Percentiles rank a stretch among this genome's conserved stretches.
Evolutionary conservation across 2,888 invertebrate genomes (phyloP).

Genomic region (Strigamia maritima): DNA sequence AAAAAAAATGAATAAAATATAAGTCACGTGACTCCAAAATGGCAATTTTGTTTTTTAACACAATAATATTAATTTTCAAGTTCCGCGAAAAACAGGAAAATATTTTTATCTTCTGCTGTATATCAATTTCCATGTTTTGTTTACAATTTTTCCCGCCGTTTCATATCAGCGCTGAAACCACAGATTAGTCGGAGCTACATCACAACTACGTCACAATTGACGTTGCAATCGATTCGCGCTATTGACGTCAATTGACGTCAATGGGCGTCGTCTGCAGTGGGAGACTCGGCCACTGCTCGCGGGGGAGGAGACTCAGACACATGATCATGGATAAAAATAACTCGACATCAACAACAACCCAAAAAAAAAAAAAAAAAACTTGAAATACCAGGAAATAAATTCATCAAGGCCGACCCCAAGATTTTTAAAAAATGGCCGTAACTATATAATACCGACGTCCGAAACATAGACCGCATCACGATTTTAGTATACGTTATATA

Average conservation of each 20-base stretch:
- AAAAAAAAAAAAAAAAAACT: background rate
- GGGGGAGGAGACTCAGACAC: constrained; percentile 18
- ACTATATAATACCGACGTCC: too few species aligned
- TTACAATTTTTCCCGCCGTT: background rate
- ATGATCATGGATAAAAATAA: constrained; percentile 26
- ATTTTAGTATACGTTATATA: too few species aligned
- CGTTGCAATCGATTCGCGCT: constrained; percentile 11
- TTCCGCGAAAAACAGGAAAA: too few species aligned
- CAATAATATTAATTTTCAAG: too few species aligned
- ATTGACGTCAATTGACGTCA: constrained; percentile 15
- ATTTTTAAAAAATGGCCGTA: background rate
- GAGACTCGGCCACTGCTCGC: constrained; percentile 23
- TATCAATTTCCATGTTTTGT: background rate
- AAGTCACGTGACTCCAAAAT: background rate
- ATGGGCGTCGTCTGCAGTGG: constrained; percentile 21
- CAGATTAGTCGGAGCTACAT: background rate
- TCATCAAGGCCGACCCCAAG: background rate
- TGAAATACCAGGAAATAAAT: constrained; percentile 1
- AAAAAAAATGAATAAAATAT: background rate
- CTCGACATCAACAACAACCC: background rate
- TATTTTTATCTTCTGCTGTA: background rate
- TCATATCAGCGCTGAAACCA: background rate
- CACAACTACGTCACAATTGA: background rate
- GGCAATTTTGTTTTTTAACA: too few species aligned
- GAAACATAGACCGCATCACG: too few species aligned